A percentile compares a stretch with the other conserved stretches of the same genome.
These are phyloP conservation scores for Athene noctua DNA, from an alignment of 2,113 vertebrate species.

Conservation along the genomic window DNA sequence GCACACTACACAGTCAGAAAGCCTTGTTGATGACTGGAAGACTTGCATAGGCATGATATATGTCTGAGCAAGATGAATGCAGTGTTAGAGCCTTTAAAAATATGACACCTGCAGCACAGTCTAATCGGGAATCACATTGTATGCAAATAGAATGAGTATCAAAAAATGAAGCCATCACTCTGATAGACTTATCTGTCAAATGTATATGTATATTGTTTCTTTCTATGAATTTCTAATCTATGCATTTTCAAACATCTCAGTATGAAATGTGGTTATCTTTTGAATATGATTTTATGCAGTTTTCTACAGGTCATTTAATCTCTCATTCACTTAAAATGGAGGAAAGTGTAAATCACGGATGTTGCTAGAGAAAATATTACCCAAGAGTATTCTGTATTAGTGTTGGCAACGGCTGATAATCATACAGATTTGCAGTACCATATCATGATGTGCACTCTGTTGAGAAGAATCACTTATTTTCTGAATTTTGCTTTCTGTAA, in stretches of 20 bases:
- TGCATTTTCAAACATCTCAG: neutral
- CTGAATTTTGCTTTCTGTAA: neutral
- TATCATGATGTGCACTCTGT: neutral
- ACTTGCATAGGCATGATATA: neutral
- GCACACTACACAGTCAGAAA: neutral
- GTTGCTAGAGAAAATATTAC: constrained; percentile 1
- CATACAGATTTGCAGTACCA: neutral
- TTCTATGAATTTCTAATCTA: neutral
- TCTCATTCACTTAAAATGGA: constrained; percentile 12
- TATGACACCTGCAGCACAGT: neutral
- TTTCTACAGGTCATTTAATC: constrained; percentile 50
- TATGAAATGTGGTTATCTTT: constrained; percentile 10
- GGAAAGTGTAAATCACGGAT: neutral
- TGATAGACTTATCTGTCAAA: constrained; percentile 2
- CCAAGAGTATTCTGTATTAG: neutral
- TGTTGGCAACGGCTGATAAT: constrained; percentile 22
- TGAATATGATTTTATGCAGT: constrained; percentile 1
- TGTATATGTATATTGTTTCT: neutral
- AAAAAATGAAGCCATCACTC: neutral
- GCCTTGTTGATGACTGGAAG: neutral
- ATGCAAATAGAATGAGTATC: neutral
- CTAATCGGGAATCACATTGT: neutral
- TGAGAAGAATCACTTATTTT: neutral
- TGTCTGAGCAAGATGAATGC: neutral
- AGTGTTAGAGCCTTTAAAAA: neutral